phyloP scores from a whole-genome alignment of 2,888 invertebrate species.

The Apamea epomidion region DNA sequence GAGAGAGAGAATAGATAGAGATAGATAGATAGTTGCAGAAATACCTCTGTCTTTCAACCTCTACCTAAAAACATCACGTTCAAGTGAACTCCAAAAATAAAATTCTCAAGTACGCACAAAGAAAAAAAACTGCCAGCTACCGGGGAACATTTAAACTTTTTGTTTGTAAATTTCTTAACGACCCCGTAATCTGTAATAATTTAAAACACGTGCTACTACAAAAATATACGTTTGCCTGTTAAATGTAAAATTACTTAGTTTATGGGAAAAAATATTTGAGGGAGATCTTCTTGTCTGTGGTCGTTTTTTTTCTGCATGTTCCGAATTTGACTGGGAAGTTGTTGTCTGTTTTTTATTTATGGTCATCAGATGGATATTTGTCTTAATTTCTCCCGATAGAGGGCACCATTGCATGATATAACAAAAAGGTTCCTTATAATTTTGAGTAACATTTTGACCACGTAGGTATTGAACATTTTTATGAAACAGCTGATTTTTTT shows the following conservation, averaged over 20 bases:
- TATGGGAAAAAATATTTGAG: slow-evolving; percentile 31
- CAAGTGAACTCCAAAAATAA: slow-evolving; percentile 31
- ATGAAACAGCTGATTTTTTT: too few relatives aligned
- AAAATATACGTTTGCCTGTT: slow-evolving; percentile 31
- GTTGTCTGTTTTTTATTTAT: neutral
- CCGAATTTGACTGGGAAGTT: neutral
- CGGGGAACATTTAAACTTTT: slow-evolving; percentile 31
- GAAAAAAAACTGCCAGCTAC: slow-evolving; percentile 36
- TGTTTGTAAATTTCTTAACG: slow-evolving; percentile 34
- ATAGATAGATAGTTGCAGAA: too few relatives aligned
- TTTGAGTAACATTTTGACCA: too few relatives aligned
- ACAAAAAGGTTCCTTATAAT: too few relatives aligned
- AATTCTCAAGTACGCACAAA: slow-evolving; percentile 43
- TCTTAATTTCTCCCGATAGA: neutral
- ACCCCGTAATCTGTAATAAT: slow-evolving; percentile 30
- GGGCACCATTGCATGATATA: neutral
- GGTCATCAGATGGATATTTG: neutral
- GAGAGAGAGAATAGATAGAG: too few relatives aligned
- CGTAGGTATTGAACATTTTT: too few relatives aligned
- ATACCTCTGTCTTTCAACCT: neutral
- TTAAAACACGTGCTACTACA: slow-evolving; percentile 43
- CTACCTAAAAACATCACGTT: neutral
- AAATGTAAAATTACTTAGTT: slow-evolving; percentile 28
- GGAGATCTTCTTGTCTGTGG: slow-evolving; percentile 19
- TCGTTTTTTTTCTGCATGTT: neutral